Conservation (phyloP, 2,797 vertebrate species). For the Poeciliopsis gracilis region DNA sequence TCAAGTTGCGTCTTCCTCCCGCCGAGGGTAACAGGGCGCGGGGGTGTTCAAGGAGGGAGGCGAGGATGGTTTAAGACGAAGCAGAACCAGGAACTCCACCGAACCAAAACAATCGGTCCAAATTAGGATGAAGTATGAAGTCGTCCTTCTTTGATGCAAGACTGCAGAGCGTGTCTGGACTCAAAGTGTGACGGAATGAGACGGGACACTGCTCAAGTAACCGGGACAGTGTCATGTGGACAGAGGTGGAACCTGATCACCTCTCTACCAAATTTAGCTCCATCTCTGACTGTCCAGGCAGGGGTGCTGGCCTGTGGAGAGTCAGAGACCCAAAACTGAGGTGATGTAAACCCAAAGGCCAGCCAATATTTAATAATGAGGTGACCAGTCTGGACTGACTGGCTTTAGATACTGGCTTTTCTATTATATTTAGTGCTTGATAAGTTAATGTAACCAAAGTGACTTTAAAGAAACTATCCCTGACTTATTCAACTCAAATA, state of each 20-base stretch:
- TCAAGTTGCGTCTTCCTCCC: conserved; percentile 61
- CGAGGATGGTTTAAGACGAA: conserved; percentile 10
- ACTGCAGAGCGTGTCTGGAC: conserved; percentile 32
- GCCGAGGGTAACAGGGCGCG: conserved; percentile 19
- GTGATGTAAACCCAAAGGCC: not conserved
- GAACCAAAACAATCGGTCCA: conserved; percentile 41
- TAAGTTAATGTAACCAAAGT: not conserved
- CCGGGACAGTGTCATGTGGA: conserved; percentile 80
- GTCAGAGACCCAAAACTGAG: conserved; percentile 28
- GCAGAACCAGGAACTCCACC: conserved; percentile 24
- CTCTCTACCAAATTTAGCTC: conserved; percentile 81
- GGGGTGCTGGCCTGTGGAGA: conserved; percentile 54
- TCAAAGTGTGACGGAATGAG: conserved; percentile 55
- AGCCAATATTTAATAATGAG: too few species aligned
- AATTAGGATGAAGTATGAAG: conserved; percentile 9
- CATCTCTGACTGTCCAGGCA: conserved; percentile 61
- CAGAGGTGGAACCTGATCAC: conserved; percentile 81
- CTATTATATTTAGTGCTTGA: not conserved
- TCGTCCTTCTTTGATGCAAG: conserved; percentile 17
- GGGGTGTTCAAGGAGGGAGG: conserved; percentile 23
- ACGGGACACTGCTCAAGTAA: conserved; percentile 72
- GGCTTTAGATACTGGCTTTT: not conserved
- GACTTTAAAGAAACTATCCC: not conserved
- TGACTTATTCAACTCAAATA: not conserved
- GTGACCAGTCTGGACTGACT: too few species aligned